A percentile compares a stretch with the other conserved stretches of the same genome.
Conservation (phyloP, 2,797 vertebrate species). For the Dipus sagitta region DNA sequence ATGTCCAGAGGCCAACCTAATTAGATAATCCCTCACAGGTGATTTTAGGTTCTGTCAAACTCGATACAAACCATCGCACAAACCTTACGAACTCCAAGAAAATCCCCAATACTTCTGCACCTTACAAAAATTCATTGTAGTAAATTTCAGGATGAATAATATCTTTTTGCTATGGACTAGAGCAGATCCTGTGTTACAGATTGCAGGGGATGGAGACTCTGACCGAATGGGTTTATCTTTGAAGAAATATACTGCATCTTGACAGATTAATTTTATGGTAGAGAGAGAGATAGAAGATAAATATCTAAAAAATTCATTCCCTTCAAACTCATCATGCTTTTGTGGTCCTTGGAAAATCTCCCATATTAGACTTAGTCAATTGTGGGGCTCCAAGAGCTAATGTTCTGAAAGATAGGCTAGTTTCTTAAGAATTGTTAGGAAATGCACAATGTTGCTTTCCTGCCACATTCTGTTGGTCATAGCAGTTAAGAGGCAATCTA, state of each 20-base stretch:
- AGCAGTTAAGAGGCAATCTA: not conserved
- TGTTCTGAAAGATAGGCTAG: not conserved
- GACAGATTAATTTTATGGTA: not conserved
- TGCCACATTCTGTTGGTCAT: not conserved
- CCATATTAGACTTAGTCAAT: not conserved
- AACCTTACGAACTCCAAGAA: not conserved
- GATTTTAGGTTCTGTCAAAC: too few relatives aligned
- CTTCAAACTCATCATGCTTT: constrained; percentile 5
- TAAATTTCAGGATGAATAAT: not conserved
- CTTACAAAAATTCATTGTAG: not conserved
- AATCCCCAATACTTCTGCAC: not conserved
- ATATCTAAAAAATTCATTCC: not conserved
- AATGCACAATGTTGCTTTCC: not conserved
- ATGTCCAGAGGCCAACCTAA: too few relatives aligned
- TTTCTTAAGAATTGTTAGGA: not conserved
- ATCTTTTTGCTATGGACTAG: not conserved
- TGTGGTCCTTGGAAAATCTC: not conserved
- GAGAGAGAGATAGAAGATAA: not conserved
- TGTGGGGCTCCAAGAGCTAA: not conserved
- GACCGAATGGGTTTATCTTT: not conserved
- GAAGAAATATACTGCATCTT: not conserved
- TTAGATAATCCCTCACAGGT: too few relatives aligned
- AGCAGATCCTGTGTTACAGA: not conserved
- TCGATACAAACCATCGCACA: too few relatives aligned
- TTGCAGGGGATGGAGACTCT: not conserved